These are phyloP conservation scores for Odontocolon sp. DNA, from an alignment of 2,888 invertebrate genomes.

Conservation along the genomic window DNA sequence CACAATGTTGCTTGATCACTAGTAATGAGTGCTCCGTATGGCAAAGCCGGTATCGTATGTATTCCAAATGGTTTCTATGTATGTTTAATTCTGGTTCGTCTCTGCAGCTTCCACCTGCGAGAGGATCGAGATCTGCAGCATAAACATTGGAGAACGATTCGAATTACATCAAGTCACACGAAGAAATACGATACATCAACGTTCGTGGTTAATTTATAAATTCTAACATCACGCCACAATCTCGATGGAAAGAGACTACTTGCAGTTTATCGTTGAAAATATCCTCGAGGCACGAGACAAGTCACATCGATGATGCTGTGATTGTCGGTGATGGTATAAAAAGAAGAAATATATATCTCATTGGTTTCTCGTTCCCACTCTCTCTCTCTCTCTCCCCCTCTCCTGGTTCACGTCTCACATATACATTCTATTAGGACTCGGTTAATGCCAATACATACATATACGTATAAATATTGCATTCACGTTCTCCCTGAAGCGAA, in stretches of 20 bases:
- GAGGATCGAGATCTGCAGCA: not conserved
- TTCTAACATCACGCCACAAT: not conserved
- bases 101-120: not conserved
- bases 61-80: not conserved
- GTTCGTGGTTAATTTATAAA: not conserved
- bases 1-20: constrained; percentile 36
- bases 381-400: no score
- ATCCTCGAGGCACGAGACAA: no score
- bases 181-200: not conserved
- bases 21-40: constrained; percentile 17
- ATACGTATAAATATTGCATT: not conserved
- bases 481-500: not conserved
- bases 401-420: no score
- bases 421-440: no score
- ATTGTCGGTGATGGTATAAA: no score
- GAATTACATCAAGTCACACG: not conserved
- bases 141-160: not conserved
- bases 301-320: no score
- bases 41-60: not conserved
- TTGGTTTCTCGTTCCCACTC: no score
- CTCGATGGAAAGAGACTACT: no score
- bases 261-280: no score
- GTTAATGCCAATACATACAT: not conserved
- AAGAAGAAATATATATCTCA: no score
- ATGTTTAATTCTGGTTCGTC: not conserved